Conservation (phyloP, 2,113 vertebrate genomes). For the Progne subis region DNA sequence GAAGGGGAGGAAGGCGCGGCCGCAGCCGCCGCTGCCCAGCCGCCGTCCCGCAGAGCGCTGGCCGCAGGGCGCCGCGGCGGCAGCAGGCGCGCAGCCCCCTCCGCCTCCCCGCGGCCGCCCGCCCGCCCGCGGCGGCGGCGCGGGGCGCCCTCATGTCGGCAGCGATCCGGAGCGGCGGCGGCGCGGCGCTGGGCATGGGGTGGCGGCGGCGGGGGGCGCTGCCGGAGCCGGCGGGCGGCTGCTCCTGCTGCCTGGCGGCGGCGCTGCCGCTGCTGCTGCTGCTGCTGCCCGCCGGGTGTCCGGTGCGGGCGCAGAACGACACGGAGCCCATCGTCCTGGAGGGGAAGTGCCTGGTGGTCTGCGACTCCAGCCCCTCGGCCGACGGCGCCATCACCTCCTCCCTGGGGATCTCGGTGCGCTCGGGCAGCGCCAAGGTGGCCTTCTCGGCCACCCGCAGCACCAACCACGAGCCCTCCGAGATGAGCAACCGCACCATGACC, state of each 20-base stretch:
- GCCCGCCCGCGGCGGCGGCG: too few species aligned
- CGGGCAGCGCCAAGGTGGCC: slow-evolving; percentile 95
- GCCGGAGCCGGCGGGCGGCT: not conserved
- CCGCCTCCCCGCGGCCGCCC: too few species aligned
- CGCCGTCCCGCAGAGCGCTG: slow-evolving; percentile 32
- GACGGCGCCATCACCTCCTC: slow-evolving; percentile 96
- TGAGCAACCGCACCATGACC: slow-evolving; percentile 88
- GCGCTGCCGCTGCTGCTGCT: slow-evolving; percentile 82
- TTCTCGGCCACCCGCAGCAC: slow-evolving; percentile 97
- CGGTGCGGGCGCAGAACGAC: slow-evolving; percentile 88
- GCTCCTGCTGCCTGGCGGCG: slow-evolving; percentile 73
- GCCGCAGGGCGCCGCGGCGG: not conserved
- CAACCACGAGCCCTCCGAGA: slow-evolving; percentile 95
- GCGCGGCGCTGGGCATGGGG: too few species aligned
- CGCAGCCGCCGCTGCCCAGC: not conserved
- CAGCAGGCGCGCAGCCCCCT: too few species aligned
- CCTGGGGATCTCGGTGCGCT: slow-evolving; percentile 94
- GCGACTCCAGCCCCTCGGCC: slow-evolving; percentile 96
- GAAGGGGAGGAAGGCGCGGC: slow-evolving; percentile 30
- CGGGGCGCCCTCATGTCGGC: too few species aligned
- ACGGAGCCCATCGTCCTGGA: slow-evolving; percentile 97
- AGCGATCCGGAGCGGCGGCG: too few species aligned
- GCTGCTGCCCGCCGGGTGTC: slow-evolving; percentile 74
- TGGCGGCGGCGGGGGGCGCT: too few species aligned
- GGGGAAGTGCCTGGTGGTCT: slow-evolving; percentile 97